Percentiles rank a stretch among this genome's conserved stretches.
phyloP scores from a whole-genome alignment of 2,888 invertebrate genomes.

The Caenorhabditis wallacei region DNA sequence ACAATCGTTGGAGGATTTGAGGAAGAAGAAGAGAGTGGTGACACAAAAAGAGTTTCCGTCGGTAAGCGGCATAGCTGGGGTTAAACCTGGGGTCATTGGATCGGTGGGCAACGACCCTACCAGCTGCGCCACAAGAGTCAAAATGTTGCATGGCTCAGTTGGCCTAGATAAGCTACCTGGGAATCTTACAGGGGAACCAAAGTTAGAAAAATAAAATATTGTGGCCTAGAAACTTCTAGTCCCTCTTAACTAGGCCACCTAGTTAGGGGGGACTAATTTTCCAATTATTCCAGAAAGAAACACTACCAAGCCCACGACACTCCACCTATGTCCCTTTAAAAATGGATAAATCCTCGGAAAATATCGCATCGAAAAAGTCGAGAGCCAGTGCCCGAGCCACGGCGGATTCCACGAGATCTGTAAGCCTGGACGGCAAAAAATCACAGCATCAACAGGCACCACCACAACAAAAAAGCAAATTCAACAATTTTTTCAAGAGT shows the following conservation, averaged over 20 bases:
- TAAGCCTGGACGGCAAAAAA: too few relatives aligned
- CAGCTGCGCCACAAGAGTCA: too few relatives aligned
- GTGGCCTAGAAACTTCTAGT: too few relatives aligned
- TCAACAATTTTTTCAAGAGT: constrained; percentile 14
- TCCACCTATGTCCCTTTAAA: not conserved
- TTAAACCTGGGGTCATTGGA: too few relatives aligned
- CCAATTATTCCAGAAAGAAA: constrained; percentile 9
- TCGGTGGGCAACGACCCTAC: too few relatives aligned
- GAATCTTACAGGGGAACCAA: too few relatives aligned
- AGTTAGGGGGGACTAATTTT: too few relatives aligned
- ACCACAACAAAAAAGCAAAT: not conserved
- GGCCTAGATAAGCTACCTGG: too few relatives aligned
- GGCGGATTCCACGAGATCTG: not conserved
- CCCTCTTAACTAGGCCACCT: too few relatives aligned
- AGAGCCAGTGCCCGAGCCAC: not conserved
- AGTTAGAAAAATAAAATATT: too few relatives aligned
- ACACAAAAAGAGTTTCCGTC: not conserved
- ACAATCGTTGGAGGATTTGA: not conserved
- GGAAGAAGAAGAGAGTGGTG: not conserved
- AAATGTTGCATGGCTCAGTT: too few relatives aligned
- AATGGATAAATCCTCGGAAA: not conserved
- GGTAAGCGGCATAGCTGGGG: not conserved
- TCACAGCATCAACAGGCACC: not conserved
- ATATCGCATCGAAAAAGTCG: not conserved
- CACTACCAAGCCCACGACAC: not conserved